Base-by-base conservation (phyloP, 2,113 vertebrate species). In the Hemichromis elongatus region DNA sequence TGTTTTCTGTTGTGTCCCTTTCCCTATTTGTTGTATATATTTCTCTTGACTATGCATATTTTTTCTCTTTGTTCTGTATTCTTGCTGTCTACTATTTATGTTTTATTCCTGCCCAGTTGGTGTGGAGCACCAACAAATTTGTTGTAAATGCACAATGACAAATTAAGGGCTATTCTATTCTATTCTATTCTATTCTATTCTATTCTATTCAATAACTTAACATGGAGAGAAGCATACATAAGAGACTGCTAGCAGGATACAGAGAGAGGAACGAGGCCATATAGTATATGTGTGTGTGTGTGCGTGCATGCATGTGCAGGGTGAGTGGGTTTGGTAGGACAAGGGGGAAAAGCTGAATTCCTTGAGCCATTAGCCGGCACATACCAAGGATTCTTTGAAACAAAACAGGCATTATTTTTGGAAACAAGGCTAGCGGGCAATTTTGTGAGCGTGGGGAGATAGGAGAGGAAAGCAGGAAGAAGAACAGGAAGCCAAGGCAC, bases 391-490 rank as follows among this genome's bases (percentile, higher is more conserved):
- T 96, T 96, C 93, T 92, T 95, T 93, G 86, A 95, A 92, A 96
- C 94, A 95, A 95, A 96, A 95, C 87, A 19, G 89, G 94, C 94
- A 91, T 94, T 96, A 95, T 95, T 95, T 95, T 95, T 93, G 93
- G 94, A 94, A 94, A 92, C 90, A 80, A 89, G 79, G 88, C 77
- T 59, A 84, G 80, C 79, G 80, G 81, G 54, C 84, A 90, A 79
- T 93, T 91, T 89, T 92, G 81, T 81, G 84, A 88, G 57, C 37
- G 63, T 40, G 26, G 79, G 61, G 53, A 77, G 19, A 80, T 80
- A 55, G 78, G 8, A 78, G 42, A 84, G 85, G 77, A 68, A 56
- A 73, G 68, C 16, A 30, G 81, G 59, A 28, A 4, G 80, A 83
- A 75, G 66, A 77, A 37, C 56, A 80, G 26, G 35, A 83, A 80